Base-by-base conservation (phyloP, 2,797 vertebrate genomes). In the Pelobates cultripes region DNA sequence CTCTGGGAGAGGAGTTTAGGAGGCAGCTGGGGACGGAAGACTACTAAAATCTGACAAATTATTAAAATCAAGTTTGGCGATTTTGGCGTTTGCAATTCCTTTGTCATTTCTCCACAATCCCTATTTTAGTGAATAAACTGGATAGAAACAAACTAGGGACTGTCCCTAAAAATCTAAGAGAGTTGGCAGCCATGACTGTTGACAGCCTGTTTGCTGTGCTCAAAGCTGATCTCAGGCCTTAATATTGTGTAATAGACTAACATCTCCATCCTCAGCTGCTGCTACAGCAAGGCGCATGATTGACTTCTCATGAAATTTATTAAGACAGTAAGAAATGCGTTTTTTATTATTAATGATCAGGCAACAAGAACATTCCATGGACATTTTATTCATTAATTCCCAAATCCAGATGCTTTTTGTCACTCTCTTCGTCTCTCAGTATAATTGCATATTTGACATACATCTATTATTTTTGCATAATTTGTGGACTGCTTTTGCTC, bases 301-400 rank as follows among this genome's bases (percentile, higher is more conserved):
- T 82, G 75, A 73, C 75, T 75, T 70, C 71, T 42, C 55, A 7
- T 44, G 8, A 40, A 13, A 80, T 70, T 60, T 45, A 57, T 57
- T 3, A 68, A 61, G 81, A 73, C 69, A 73, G 70, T 63, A 44
- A 73, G 68, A 55, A 66, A 66, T 57, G 57, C 12, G 76, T 28
- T 64, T 78, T 81, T 84, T 86, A 70, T 87, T 86, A 89, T 89
- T 89, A 89, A 90, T 89, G 85, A 86, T 85, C 69, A 17, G 51
- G 57, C 64, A 87, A 82, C 64, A 82, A 89, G 86, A 86, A 86
- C 84, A 89, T 86, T 88, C 81, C 80, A 86, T 68, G 76, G 87
- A 80, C 77, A 47, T 79, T 64, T 51, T 83, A 42, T 80, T 89
- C 77, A 74, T 89, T 84, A 70, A 75, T 67, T 70, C 70, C 15